Conservation (phyloP, 2,113 vertebrate species). For the Platichthys flesus region DNA sequence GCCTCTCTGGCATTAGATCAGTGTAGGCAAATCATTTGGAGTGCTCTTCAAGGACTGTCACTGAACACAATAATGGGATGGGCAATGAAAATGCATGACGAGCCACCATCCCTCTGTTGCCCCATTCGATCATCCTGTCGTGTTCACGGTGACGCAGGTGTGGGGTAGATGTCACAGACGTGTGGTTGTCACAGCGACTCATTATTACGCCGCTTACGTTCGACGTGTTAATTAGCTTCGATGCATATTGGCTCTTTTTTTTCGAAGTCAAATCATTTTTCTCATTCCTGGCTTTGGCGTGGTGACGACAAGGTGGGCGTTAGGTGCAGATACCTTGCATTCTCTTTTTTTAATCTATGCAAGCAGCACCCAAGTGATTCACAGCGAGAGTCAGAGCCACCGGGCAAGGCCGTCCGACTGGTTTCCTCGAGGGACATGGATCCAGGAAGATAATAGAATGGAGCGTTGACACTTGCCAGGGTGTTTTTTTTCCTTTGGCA, state of each 20-base stretch:
- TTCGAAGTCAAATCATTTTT: conserved; percentile 39
- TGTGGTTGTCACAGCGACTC: fast-evolving
- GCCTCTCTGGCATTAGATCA: not conserved
- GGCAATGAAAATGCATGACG: not conserved
- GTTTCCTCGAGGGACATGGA: conserved; percentile 58
- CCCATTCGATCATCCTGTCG: not conserved
- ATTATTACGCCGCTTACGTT: not conserved
- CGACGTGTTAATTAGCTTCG: not conserved
- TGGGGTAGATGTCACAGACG: too few relatives aligned
- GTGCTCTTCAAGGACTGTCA: conserved; percentile 19
- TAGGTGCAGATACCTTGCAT: conserved; percentile 70
- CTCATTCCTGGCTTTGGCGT: conserved; percentile 65
- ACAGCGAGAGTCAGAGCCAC: conserved; percentile 37
- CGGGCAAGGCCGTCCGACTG: conserved; percentile 68
- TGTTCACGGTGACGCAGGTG: not conserved
- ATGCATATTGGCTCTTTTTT: not conserved
- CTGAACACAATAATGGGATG: conserved; percentile 24
- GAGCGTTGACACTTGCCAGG: conserved; percentile 36
- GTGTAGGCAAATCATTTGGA: not conserved
- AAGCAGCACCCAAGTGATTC: conserved; percentile 68
- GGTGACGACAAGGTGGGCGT: conserved; percentile 39
- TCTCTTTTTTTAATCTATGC: conserved; percentile 57
- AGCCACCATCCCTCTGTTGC: not conserved
- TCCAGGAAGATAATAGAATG: conserved; percentile 36
- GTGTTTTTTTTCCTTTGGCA: not conserved